Base-by-base conservation (phyloP, 2,797 vertebrate genomes). In the Phoebastria nigripes region DNA sequence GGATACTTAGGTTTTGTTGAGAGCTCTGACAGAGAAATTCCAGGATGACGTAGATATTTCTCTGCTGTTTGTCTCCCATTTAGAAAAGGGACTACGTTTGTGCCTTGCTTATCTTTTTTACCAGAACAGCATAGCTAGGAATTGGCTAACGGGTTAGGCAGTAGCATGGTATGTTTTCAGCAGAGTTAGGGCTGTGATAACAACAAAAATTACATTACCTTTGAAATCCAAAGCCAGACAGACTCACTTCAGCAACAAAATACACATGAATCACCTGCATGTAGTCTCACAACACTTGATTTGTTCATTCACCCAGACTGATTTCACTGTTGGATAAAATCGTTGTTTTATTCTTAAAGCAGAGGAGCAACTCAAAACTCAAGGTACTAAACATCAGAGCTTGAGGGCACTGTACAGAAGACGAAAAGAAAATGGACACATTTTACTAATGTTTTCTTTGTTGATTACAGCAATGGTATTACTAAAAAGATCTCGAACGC, bases 401-500 rank as follows among this genome's bases (percentile, higher is more conserved):
- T 33, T 31, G 39, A 63, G 18, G 28, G 21, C 42, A n/a, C n/a
- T 29, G n/a, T 12, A 31, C 3, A 6, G 21, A 54, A 70, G 39
- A 67, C 1, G 8, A 41, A 88, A 86, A 41, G 42, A 66, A 85
- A 82, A 69, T 1, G 3, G 10, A 73, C 29, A 26, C 4, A 12
- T 46, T 71, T 86, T 46, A 89, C 51, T 90, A 18, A 93, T 3
- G 2, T 70, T 93, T 91, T 85, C 81, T 91, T 29, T 55, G 17
- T 95, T 91, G 33, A n/a, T 90, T 83, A 52, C 91, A 99, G 99
- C 98, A 54, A 99, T 99, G 98, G 96, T 99, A 90, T 97, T 99
- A 62, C 97, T 99, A 59, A 99, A 99, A 97, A 97, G 99, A 95
- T 99, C 99, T 54, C 97, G 98, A n/a, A 98, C 98, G 29, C 98